phyloP scores from a whole-genome alignment of 2,888 invertebrate genomes.

The Ormyrus nitidulus region DNA sequence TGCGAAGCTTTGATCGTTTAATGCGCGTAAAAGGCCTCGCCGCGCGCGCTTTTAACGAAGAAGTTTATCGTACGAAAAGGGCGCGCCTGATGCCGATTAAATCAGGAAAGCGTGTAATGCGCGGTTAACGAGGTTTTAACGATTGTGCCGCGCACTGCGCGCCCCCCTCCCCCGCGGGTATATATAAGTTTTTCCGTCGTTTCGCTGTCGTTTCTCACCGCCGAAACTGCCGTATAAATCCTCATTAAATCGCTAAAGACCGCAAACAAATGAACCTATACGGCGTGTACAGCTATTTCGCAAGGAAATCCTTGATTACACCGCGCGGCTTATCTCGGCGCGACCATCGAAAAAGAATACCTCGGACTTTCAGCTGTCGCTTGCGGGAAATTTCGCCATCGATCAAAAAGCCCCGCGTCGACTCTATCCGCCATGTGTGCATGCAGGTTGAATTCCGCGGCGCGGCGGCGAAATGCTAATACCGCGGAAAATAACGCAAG shows the following conservation, averaged over 20 bases:
- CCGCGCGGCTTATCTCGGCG: not conserved
- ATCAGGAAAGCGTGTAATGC: not conserved
- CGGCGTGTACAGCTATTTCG: not conserved
- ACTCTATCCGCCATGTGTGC: not conserved
- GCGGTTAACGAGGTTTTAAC: not conserved
- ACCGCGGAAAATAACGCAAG: slow-evolving; percentile 1
- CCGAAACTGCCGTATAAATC: not conserved
- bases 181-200: no score
- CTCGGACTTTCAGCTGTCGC: slow-evolving; percentile 23
- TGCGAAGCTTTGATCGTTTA: not conserved
- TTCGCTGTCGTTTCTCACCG: not conserved
- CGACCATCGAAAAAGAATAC: slow-evolving; percentile 22
- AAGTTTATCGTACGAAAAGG: not conserved
- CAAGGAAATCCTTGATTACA: slow-evolving; percentile 20
- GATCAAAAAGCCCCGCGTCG: slow-evolving; percentile 15
- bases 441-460: slow-evolving; percentile 1
- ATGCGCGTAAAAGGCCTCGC: not conserved
- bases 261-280: no score
- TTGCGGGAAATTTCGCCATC: slow-evolving; percentile 32
- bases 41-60: not conserved
- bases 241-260: no score
- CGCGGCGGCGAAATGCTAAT: not conserved
- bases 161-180: no score
- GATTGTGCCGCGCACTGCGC: not conserved
- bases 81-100: not conserved